phyloP scores from a whole-genome alignment of 1,140 invertebrate species.

The Tetramorium alpestre region DNA sequence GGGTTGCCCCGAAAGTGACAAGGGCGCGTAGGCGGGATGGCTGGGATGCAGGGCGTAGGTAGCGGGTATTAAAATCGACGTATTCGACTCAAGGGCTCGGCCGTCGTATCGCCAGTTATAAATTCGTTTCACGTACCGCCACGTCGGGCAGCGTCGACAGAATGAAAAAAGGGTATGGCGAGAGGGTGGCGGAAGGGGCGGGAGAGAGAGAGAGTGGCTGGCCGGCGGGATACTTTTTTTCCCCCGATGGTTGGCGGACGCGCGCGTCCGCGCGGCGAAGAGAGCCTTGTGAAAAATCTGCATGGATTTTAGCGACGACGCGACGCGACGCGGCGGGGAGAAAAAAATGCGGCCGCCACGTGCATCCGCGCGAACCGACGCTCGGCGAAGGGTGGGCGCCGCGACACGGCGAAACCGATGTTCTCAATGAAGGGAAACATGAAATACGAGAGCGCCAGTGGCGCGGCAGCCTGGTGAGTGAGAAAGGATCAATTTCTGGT shows the following conservation, averaged over 20 bases:
- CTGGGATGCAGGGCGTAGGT: conserved; percentile 43
- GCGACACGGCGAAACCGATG: conserved; percentile 62
- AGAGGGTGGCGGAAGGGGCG: background rate
- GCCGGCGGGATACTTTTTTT: conserved; percentile 44
- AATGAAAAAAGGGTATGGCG: conserved; percentile 76
- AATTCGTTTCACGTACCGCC: conserved; percentile 82
- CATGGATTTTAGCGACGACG: conserved; percentile 71
- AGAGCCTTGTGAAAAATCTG: conserved; percentile 80
- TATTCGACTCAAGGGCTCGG: conserved; percentile 70
- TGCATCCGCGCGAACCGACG: conserved; percentile 67
- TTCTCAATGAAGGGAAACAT: conserved; percentile 63
- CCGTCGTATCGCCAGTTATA: conserved; percentile 77
- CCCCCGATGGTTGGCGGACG: background rate
- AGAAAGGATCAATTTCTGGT: conserved; percentile 61
- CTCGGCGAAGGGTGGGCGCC: conserved; percentile 43
- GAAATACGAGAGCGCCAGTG: conserved; percentile 56
- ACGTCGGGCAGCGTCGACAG: conserved; percentile 76
- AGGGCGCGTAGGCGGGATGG: conserved; percentile 39
- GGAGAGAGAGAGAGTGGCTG: conserved; percentile 12
- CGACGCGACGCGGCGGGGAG: background rate
- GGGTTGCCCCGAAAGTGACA: conserved; percentile 34
- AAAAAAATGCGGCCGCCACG: conserved; percentile 76
- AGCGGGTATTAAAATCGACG: conserved; percentile 78
- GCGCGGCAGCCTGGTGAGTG: conserved; percentile 32
- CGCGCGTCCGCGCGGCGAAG: conserved; percentile 25